Evolutionary conservation across 92 coral and sea anemone genomes (phyloP).

Genomic region (Isaurus tuberculatus): DNA sequence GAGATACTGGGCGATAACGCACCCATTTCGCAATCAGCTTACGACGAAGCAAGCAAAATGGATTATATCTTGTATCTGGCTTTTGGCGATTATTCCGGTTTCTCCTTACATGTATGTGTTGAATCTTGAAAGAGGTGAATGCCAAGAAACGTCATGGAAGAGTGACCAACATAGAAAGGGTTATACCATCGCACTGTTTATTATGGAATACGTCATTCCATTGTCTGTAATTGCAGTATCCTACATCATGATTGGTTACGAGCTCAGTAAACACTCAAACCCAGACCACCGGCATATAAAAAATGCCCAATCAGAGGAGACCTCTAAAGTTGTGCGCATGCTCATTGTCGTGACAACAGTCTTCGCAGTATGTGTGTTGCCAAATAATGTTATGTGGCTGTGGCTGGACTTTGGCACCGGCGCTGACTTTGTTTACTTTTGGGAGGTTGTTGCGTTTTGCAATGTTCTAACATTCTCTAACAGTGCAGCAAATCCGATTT

Average conservation of each 20-base stretch:
- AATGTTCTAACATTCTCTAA: slow-evolving; percentile 90
- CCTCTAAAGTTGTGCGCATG: slow-evolving; percentile 89
- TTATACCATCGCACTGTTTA: slow-evolving; percentile 80
- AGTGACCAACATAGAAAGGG: slow-evolving; percentile 60
- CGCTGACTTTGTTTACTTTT: slow-evolving; percentile 66
- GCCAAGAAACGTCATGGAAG: slow-evolving; percentile 76
- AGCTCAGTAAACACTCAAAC: slow-evolving; percentile 70
- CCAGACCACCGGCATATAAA: slow-evolving; percentile 70
- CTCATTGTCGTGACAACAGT: slow-evolving; percentile 80
- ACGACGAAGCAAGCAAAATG: slow-evolving; percentile 72
- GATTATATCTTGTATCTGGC: slow-evolving; percentile 79
- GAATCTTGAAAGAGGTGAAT: slow-evolving; percentile 51
- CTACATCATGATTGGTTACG: slow-evolving; percentile 78
- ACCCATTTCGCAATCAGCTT: slow-evolving; percentile 84
- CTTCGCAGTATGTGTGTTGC: slow-evolving; percentile 88
- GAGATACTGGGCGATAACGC: slow-evolving; percentile 92
- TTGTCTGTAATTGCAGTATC: slow-evolving; percentile 72
- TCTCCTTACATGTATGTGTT: slow-evolving; percentile 82
- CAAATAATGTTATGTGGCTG: slow-evolving; percentile 92
- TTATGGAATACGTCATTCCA: slow-evolving; percentile 77
- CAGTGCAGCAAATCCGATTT: slow-evolving; percentile 95
- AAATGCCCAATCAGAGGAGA: slow-evolving; percentile 74
- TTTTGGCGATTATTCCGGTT: slow-evolving; percentile 74
- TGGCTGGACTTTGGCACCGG: slow-evolving; percentile 95
- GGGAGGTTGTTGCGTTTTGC: slow-evolving; percentile 90